These are phyloP conservation scores for Mycetomoellerius zeteki DNA, from an alignment of 1,140 invertebrate species.

Conservation along the genomic window DNA sequence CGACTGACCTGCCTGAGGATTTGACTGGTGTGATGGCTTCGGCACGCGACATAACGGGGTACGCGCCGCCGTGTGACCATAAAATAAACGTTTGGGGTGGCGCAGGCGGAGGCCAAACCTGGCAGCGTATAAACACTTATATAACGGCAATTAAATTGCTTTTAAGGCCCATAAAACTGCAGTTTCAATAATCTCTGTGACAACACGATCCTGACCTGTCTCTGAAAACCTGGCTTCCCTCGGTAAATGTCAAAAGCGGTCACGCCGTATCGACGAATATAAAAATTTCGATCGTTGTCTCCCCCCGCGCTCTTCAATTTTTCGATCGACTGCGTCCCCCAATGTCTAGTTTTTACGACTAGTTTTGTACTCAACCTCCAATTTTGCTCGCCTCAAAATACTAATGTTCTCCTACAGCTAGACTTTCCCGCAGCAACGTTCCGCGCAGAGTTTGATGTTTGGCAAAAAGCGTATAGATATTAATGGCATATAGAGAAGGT, in stretches of 20 bases:
- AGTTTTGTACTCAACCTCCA: slow-evolving; percentile 3
- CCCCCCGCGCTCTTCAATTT: neutral
- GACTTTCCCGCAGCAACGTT: neutral
- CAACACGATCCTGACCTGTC: slow-evolving; percentile 86
- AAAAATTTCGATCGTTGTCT: slow-evolving; percentile 37
- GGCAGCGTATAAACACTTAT: slow-evolving; percentile 87
- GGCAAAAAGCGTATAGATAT: neutral
- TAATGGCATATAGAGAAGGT: neutral
- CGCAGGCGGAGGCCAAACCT: slow-evolving; percentile 84
- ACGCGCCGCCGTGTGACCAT: slow-evolving; percentile 86
- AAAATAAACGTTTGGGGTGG: slow-evolving; percentile 87
- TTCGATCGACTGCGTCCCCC: slow-evolving; percentile 15
- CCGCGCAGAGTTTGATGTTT: neutral
- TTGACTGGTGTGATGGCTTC: slow-evolving; percentile 81
- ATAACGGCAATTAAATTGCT: slow-evolving; percentile 88
- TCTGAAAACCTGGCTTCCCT: slow-evolving; percentile 58
- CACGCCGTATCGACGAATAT: neutral
- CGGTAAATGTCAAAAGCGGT: slow-evolving; percentile 52
- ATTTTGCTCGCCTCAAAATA: slow-evolving; percentile 17
- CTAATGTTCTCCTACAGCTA: neutral
- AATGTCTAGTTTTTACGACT: slow-evolving; percentile 35
- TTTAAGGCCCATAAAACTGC: slow-evolving; percentile 88
- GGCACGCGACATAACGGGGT: slow-evolving; percentile 86
- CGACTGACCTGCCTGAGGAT: slow-evolving; percentile 71
- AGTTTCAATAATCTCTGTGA: slow-evolving; percentile 88